Percentiles rank a stretch among this genome's conserved stretches.
Evolutionary conservation across 2,888 invertebrate genomes (phyloP).

Genomic region (Volucella inflata): DNA sequence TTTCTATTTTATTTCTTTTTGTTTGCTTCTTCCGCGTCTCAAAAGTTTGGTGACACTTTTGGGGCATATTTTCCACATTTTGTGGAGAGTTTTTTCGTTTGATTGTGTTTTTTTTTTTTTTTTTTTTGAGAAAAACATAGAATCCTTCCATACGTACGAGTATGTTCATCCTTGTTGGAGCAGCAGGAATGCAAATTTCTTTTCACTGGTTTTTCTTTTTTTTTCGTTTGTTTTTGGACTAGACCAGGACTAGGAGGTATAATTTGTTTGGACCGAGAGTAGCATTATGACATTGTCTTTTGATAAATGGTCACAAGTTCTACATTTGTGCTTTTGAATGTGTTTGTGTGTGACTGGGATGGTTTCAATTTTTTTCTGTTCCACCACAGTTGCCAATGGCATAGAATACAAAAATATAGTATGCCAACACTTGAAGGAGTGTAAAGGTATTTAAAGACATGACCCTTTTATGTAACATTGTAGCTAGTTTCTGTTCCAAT

Average conservation of each 20-base stretch:
- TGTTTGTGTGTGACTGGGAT: constrained; percentile 4
- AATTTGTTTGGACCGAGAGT: constrained; percentile 51
- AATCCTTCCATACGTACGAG: constrained; percentile 49
- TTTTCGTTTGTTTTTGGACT: neutral
- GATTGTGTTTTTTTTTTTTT: constrained; percentile 18
- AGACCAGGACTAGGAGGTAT: neutral
- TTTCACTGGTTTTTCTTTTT: constrained; percentile 10
- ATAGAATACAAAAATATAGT: too few species aligned
- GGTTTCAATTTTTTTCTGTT: constrained; percentile 23
- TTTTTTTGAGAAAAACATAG: constrained; percentile 19
- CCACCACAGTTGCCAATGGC: constrained; percentile 20
- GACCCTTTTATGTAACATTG: too few species aligned
- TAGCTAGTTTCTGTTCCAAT: too few species aligned
- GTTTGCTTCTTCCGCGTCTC: neutral
- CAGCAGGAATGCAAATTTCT: constrained; percentile 62
- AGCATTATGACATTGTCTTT: constrained; percentile 75
- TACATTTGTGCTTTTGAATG: constrained; percentile 42
- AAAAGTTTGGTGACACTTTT: constrained; percentile 70
- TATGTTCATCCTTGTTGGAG: constrained; percentile 21
- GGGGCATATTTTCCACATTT: constrained; percentile 63
- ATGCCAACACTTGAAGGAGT: too few species aligned
- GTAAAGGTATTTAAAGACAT: too few species aligned
- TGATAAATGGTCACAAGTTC: constrained; percentile 75
- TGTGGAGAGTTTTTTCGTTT: too few species aligned
- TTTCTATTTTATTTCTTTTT: neutral